phyloP scores from a whole-genome alignment of 2,797 vertebrate genomes.

The Echiichthys vipera region DNA sequence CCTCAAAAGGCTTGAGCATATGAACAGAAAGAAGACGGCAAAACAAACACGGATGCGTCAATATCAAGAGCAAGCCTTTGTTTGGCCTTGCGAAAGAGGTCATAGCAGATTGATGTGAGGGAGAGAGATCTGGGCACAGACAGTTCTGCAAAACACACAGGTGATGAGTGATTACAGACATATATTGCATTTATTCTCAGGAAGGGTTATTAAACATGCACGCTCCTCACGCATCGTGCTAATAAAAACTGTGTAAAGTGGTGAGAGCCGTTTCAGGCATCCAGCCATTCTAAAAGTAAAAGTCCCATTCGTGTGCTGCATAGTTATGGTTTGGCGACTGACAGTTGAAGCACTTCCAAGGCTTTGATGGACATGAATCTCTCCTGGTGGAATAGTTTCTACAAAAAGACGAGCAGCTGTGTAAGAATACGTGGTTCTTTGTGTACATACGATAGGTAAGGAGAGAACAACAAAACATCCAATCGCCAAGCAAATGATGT shows the following conservation, averaged over 20 bases:
- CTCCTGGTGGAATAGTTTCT: neutral
- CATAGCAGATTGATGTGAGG: constrained; percentile 17
- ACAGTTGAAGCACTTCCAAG: constrained; percentile 1
- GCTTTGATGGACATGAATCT: neutral
- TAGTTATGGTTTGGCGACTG: neutral
- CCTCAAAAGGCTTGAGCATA: constrained; percentile 19
- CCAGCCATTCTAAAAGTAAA: neutral
- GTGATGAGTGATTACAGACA: constrained; percentile 40
- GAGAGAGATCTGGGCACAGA: constrained; percentile 30
- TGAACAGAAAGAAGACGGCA: constrained; percentile 47
- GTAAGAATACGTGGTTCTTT: neutral
- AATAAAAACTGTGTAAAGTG: neutral
- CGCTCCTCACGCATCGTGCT: neutral
- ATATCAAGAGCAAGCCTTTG: constrained; percentile 39
- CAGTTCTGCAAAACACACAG: constrained; percentile 11
- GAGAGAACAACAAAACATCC: neutral
- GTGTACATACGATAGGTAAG: neutral
- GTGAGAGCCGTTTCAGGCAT: neutral
- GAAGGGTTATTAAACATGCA: constrained; percentile 18
- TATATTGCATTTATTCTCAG: constrained; percentile 11
- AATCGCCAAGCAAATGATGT: no score
- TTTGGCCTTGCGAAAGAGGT: constrained; percentile 28
- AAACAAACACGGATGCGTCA: constrained; percentile 54
- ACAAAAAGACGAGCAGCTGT: neutral
- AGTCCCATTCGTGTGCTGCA: neutral